Percentiles rank a stretch among this genome's conserved stretches.
Evolutionary conservation across 2,797 vertebrate species (phyloP).

Genomic region (Nannoperca australis): DNA sequence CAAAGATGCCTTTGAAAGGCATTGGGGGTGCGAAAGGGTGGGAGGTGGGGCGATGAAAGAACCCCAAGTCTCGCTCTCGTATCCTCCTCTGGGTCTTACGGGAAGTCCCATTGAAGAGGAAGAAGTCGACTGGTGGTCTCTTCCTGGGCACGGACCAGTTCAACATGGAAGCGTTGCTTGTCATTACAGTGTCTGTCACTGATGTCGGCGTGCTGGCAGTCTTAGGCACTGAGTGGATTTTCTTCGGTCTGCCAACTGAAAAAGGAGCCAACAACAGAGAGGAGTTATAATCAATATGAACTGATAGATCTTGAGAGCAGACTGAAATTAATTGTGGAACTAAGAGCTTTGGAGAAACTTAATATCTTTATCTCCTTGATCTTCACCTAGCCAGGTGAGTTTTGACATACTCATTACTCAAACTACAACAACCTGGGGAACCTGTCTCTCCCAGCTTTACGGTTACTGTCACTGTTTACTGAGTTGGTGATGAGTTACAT

Average conservation of each 20-base stretch:
- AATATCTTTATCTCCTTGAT: conserved; percentile 64
- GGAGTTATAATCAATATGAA: conserved; percentile 52
- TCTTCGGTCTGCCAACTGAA: conserved; percentile 89
- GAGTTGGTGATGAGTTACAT: conserved; percentile 49
- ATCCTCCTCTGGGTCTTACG: conserved; percentile 85
- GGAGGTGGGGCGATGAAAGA: conserved; percentile 86
- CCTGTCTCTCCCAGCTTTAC: conserved; percentile 55
- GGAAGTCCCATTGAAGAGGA: conserved; percentile 92
- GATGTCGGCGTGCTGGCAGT: conserved; percentile 50
- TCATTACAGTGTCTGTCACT: conserved; percentile 70
- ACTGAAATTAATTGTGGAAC: conserved; percentile 63
- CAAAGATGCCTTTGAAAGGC: conserved; percentile 90
- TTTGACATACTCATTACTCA: conserved; percentile 68
- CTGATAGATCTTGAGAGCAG: conserved; percentile 38
- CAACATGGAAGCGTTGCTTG: conserved; percentile 84
- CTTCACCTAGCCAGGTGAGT: conserved; percentile 56
- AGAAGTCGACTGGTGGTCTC: conserved; percentile 90
- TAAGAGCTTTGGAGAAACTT: conserved; percentile 58
- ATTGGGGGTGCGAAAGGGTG: conserved; percentile 65
- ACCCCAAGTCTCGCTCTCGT: conserved; percentile 87
- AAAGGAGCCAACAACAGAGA: conserved; percentile 37
- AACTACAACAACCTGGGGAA: conserved; percentile 65
- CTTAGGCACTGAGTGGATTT: conserved; percentile 86
- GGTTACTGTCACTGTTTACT: conserved; percentile 20
- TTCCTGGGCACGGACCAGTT: conserved; percentile 90